Percentiles rank a stretch among this genome's conserved stretches.
These are phyloP conservation scores for Pseudomyrmex cubaensis DNA, from an alignment of 1,140 invertebrate species.

Conservation along the genomic window DNA sequence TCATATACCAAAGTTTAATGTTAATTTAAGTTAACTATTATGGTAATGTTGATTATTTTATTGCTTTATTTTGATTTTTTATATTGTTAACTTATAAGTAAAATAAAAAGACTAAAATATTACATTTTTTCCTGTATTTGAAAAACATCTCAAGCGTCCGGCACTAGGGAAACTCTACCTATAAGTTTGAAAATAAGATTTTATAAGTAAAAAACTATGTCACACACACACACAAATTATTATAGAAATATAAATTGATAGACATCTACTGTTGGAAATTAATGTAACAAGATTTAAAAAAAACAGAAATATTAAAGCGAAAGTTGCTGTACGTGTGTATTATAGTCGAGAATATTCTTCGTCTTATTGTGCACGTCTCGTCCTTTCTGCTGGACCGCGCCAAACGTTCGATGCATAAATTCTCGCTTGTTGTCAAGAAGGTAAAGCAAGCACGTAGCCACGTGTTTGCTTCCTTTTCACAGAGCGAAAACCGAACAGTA, in stretches of 20 bases:
- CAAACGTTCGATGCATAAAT: conserved; percentile 35
- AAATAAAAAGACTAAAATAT: background rate
- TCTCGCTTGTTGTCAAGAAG: conserved; percentile 41
- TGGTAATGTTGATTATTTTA: background rate
- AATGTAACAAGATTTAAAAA: too few species aligned
- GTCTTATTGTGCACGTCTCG: background rate
- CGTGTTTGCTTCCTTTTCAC: conserved; percentile 43
- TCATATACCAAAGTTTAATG: background rate
- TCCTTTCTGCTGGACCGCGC: conserved; percentile 8
- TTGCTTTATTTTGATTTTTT: background rate
- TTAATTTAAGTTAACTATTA: background rate
- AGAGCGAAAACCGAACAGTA: conserved; percentile 43
- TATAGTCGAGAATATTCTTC: background rate
- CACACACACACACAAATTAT: too few species aligned
- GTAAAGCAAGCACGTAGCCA: conserved; percentile 24
- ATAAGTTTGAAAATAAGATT: background rate
- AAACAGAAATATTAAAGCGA: too few species aligned
- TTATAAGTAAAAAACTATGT: too few species aligned
- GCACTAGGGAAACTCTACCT: background rate
- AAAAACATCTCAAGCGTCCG: background rate
- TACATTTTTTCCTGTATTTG: background rate
- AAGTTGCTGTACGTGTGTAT: too few species aligned
- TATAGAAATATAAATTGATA: too few species aligned
- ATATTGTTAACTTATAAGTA: background rate
- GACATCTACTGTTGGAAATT: too few species aligned